Conservation (phyloP, 1,140 invertebrate species). For the Camponotus floridanus region DNA sequence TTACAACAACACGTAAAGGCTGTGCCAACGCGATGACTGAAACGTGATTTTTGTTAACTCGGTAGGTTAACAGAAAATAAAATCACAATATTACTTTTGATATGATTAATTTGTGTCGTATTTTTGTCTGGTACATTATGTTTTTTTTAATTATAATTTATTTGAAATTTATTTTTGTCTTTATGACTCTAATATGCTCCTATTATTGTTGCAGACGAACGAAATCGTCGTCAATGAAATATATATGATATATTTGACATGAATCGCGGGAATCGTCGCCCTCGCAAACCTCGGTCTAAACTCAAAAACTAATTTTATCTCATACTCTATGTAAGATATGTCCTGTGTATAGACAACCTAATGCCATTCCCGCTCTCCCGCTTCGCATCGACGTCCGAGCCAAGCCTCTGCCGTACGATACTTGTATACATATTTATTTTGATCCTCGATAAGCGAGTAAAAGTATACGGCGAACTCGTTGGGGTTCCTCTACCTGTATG, state of each 20-base stretch:
- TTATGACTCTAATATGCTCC: background rate
- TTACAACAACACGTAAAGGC: conserved; percentile 79
- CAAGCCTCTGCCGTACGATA: conserved; percentile 69
- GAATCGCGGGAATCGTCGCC: conserved; percentile 54
- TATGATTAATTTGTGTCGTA: background rate
- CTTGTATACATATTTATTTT: conserved; percentile 74
- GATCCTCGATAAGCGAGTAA: conserved; percentile 57
- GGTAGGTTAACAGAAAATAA: conserved; percentile 37
- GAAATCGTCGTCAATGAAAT: conserved; percentile 58
- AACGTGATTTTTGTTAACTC: conserved; percentile 63
- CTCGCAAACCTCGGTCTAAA: conserved; percentile 71
- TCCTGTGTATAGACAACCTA: conserved; percentile 74
- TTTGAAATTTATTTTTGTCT: background rate
- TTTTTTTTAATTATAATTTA: background rate
- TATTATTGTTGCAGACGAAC: conserved; percentile 67
- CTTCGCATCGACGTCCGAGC: conserved; percentile 74
- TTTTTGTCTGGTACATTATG: background rate
- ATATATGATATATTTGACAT: conserved; percentile 53
- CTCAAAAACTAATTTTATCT: conserved; percentile 73
- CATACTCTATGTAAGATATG: conserved; percentile 75
- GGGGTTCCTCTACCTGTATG: conserved; percentile 64
- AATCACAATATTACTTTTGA: background rate
- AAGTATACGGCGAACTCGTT: conserved; percentile 74
- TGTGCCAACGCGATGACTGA: conserved; percentile 47
- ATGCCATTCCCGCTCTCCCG: conserved; percentile 69